phyloP scores from a whole-genome alignment of 2,113 vertebrate species.

The Chitala chitala region DNA sequence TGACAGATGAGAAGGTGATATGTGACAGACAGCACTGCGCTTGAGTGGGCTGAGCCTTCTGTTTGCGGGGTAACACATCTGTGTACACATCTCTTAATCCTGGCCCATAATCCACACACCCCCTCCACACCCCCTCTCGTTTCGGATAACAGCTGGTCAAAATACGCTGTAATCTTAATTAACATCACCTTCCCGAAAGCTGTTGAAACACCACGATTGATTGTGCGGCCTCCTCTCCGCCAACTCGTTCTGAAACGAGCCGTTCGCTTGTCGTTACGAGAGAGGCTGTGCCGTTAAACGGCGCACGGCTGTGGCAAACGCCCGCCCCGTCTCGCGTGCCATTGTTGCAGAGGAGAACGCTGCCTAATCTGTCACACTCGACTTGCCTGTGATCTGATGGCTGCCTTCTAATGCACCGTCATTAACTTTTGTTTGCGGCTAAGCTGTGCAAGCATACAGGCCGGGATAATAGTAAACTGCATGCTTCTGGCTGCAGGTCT shows the following conservation, averaged over 20 bases:
- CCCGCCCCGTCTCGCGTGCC: too few relatives aligned
- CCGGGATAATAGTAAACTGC: too few relatives aligned
- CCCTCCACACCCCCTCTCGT: too few relatives aligned
- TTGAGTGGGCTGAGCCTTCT: not conserved
- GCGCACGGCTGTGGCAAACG: not conserved
- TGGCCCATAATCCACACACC: conserved; percentile 31
- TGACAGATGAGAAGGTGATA: too few relatives aligned
- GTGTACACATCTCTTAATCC: conserved; percentile 35
- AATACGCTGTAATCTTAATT: conserved; percentile 39
- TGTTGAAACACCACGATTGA: conserved; percentile 34
- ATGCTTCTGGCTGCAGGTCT: too few relatives aligned
- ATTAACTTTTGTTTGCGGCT: too few relatives aligned
- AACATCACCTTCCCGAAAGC: conserved; percentile 37
- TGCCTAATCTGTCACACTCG: too few relatives aligned
- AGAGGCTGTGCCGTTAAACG: not conserved
- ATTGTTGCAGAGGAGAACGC: too few relatives aligned
- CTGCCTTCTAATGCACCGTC: too few relatives aligned
- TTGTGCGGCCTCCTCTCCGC: conserved; percentile 17
- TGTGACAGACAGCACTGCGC: not conserved
- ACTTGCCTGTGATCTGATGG: too few relatives aligned
- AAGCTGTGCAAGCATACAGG: too few relatives aligned
- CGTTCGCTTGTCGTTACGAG: not conserved
- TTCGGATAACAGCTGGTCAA: conserved; percentile 30
- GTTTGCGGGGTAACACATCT: conserved; percentile 10
- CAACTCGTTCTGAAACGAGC: conserved; percentile 28